Base-by-base conservation (phyloP, 2,888 invertebrate species). In the Galeopsomyia nigrocyanea region DNA sequence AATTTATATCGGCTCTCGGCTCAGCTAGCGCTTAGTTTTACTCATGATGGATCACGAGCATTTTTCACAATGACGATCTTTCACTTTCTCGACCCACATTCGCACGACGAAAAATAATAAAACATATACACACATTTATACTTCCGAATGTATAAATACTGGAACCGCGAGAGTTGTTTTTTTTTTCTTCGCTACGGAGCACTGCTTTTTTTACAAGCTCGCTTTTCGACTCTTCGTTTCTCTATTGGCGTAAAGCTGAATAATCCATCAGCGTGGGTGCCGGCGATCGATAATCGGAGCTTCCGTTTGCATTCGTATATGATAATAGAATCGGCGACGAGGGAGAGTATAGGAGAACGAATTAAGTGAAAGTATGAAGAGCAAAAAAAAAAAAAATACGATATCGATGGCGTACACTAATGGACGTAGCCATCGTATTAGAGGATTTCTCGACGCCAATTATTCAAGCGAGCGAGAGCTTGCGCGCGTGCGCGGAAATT, bases 201-300 rank as follows among this genome's bases (percentile, higher is more conserved):
- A 14, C 10, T 55, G 47, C 56, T 56, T 65, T 56, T 47, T 16
- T 51, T 63, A 63, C 17, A 39, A n/a, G n/a, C n/a, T n/a, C n/a
- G n/a, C n/a, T n/a, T n/a, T n/a, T n/a, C n/a, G n/a, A 51, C 47
- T 63, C 26, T 26, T 17, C 17, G 26, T 51, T 50, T 22, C 17
- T 50, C 22, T 17, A 62, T 50, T 7, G 3, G 47, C 19, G 47
- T 47, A 19, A 49, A 19, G 57, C 49, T 66, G 50, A 66, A 66
- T 66, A 66, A 66, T 66, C 66, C 47, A 66, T 66, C 57, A 66
- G 66, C 16, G 50, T 17, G n/a, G n/a, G 55, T 47, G 13, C 10
- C 13, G 0, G 31, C 19, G 46, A 46, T 64, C 64, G 46, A 64
- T 64, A 57, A 66, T 66, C 16, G 3, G 57, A 66, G 50, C 66